Evolutionary conservation across 2,888 invertebrate genomes (phyloP).

Genomic region (Argyra leucocephala): DNA sequence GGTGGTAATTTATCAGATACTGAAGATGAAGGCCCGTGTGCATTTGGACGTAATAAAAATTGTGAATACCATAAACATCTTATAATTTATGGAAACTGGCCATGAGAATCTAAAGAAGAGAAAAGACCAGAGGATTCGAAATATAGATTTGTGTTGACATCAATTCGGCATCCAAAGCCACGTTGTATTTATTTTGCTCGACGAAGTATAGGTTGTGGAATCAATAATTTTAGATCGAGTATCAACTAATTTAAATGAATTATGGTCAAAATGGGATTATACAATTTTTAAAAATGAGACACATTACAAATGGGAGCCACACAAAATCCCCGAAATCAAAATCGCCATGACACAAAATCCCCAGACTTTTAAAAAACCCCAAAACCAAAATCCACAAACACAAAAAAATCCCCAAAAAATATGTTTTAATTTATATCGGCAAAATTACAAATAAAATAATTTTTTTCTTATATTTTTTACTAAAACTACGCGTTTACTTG

Average conservation of each 20-base stretch:
- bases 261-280: conserved; percentile 66
- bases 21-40: conserved; percentile 77
- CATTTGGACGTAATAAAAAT: conserved; percentile 80
- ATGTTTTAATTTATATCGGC: too few relatives aligned
- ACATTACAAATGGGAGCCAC: too few relatives aligned
- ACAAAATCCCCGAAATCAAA: too few relatives aligned
- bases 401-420: too few relatives aligned
- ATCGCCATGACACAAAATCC: too few relatives aligned
- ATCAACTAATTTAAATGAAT: conserved; percentile 60
- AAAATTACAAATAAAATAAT: too few relatives aligned
- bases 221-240: conserved; percentile 75
- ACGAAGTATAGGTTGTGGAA: conserved; percentile 76
- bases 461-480: too few relatives aligned
- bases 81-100: conserved; percentile 68
- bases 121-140: conserved; percentile 60
- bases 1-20: conserved; percentile 44
- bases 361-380: too few relatives aligned
- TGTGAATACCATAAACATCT: conserved; percentile 81
- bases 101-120: conserved; percentile 52
- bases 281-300: conserved; percentile 51
- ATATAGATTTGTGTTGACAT: conserved; percentile 76
- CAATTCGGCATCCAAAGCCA: conserved; percentile 57
- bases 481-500: too few relatives aligned
- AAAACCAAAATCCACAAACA: too few relatives aligned
- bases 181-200: conserved; percentile 80